A percentile compares a stretch with the other conserved stretches of the same genome.
Conservation (phyloP, 2,113 vertebrate species). For the Onychostoma macrolepis region DNA sequence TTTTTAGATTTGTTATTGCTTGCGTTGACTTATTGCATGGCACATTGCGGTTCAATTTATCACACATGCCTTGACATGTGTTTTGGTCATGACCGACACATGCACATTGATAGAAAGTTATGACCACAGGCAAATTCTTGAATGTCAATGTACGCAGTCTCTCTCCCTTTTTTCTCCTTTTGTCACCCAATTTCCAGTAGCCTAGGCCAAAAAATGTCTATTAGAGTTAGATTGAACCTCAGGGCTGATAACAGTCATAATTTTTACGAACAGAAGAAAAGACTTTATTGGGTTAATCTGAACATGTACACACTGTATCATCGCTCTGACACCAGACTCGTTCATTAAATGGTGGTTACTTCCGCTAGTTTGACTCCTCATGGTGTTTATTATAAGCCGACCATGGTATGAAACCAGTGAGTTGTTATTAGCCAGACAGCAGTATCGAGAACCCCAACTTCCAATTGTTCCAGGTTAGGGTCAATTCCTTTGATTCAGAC, state of each 20-base stretch:
- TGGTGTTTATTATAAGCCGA: background rate
- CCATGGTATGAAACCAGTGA: background rate
- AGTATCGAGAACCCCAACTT: background rate
- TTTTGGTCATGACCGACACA: background rate
- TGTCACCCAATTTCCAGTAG: background rate
- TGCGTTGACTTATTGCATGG: too few relatives aligned
- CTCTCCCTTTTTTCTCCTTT: background rate
- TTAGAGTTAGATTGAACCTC: background rate
- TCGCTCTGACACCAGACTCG: background rate
- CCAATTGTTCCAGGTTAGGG: background rate
- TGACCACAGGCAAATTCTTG: background rate
- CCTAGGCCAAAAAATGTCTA: background rate
- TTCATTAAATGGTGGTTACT: background rate
- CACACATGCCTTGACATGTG: background rate
- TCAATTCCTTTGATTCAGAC: slow-evolving; percentile 23
- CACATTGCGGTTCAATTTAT: background rate
- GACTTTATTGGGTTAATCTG: background rate
- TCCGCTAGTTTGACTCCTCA: background rate
- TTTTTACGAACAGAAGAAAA: background rate
- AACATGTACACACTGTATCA: background rate
- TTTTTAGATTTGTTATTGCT: background rate
- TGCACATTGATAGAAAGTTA: background rate
- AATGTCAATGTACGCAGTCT: background rate
- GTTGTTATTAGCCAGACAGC: background rate
- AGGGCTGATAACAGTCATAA: background rate